Conservation (phyloP, 2,888 invertebrate species). For the Galerucella calmariensis region DNA sequence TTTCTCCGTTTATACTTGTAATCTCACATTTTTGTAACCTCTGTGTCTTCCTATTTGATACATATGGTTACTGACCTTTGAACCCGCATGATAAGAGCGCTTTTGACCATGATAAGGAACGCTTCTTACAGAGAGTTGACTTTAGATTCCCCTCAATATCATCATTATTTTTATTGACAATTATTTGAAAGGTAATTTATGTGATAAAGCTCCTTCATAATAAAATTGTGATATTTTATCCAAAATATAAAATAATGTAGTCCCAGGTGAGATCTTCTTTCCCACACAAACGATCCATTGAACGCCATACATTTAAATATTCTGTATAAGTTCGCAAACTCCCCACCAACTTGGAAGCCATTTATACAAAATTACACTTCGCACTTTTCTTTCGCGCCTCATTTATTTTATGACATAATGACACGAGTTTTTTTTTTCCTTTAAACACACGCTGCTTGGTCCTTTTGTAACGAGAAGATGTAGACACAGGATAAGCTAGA, state of each 20-base stretch:
- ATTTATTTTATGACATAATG: conserved; percentile 50
- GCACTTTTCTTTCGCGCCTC: conserved; percentile 44
- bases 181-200: too few species aligned
- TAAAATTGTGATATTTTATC: background rate
- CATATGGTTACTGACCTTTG: too few species aligned
- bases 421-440: conserved; percentile 46
- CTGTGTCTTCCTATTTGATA: too few species aligned
- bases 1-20: too few species aligned
- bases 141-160: too few species aligned
- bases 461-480: conserved; percentile 44
- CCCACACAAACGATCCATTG: conserved; percentile 21
- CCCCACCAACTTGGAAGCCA: conserved; percentile 36
- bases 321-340: conserved; percentile 34
- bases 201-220: too few species aligned
- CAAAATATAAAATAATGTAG: conserved; percentile 16
- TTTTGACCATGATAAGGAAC: too few species aligned
- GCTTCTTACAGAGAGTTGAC: too few species aligned
- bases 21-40: too few species aligned
- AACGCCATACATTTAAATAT: conserved; percentile 32
- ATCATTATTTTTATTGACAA: too few species aligned
- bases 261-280: background rate
- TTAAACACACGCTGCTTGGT: conserved; percentile 34
- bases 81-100: too few species aligned
- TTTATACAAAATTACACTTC: conserved; percentile 44
- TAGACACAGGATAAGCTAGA: conserved; percentile 46